Evolutionary conservation across 1,140 invertebrate species (phyloP).

Genomic region (Drosophila persimilis): DNA sequence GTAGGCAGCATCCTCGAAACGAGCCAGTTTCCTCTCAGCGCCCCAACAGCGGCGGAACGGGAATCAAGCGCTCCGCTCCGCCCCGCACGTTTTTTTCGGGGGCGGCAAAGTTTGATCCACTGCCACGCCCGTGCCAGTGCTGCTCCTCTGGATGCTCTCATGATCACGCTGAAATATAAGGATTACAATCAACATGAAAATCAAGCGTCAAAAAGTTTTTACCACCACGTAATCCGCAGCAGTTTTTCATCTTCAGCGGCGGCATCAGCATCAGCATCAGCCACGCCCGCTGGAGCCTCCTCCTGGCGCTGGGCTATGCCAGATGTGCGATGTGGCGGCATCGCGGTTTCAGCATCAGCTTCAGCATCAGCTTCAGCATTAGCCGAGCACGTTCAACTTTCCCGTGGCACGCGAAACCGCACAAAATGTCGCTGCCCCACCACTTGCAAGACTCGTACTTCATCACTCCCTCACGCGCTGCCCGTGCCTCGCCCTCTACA

Average conservation of each 20-base stretch:
- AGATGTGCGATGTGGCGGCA: conserved; percentile 14
- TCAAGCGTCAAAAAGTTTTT: conserved; percentile 69
- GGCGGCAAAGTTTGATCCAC: conserved; percentile 6
- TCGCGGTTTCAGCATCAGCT: conserved; percentile 15
- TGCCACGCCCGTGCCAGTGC: conserved; percentile 8
- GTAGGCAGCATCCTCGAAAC: too few relatives aligned
- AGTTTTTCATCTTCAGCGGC: conserved; percentile 52
- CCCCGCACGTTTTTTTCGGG: background rate
- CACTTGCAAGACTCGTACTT: conserved; percentile 36
- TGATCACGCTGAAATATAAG: conserved; percentile 27
- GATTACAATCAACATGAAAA: conserved; percentile 77
- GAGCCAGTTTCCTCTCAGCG: too few relatives aligned
- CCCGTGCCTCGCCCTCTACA: background rate
- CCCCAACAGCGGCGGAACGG: background rate
- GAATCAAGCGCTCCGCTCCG: background rate
- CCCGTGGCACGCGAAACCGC: conserved; percentile 74
- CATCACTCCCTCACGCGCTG: conserved; percentile 17
- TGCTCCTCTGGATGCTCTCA: conserved; percentile 4
- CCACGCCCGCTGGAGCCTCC: conserved; percentile 29
- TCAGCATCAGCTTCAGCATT: conserved; percentile 37
- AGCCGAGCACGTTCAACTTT: conserved; percentile 68
- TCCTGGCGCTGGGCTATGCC: conserved; percentile 19
- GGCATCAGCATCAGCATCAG: conserved; percentile 24
- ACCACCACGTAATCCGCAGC: conserved; percentile 53
- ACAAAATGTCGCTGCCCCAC: conserved; percentile 49